Evolutionary conservation across 2,797 vertebrate genomes (phyloP), one percentile per base, ranked within the genome.

Genomic region (Rhabdomys pumilio): DNA sequence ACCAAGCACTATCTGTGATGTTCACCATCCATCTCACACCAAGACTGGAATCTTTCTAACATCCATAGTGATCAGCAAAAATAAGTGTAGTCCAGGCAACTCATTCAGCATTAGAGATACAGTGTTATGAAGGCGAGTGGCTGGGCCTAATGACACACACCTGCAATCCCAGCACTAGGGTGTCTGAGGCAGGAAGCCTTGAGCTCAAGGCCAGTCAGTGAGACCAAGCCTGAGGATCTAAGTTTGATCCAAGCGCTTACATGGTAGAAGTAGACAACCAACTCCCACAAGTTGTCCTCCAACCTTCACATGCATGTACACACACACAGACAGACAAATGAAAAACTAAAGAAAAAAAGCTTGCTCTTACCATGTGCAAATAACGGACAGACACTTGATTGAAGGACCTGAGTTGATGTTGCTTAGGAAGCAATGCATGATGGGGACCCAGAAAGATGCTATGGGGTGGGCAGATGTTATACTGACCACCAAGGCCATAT

Each of bases 1-100:
- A 44, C 7, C n/a, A 76, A 29, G 13, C 26, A 6, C 63, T 11
- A 0, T 53, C 59, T 59, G 34, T 0, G 3, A 69, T 0, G 6
- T 29, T 84, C 81, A 38, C 1, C 0, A 1, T 59, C 15, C 9
- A 79, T 41, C 47, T 65, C 67, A 20, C 72, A 14, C 3, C 12
- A 53, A 83, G 22, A 47, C 87, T 9, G 10, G 29, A 44, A 53
- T 91, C 82, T 89, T 96, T 77, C 59, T 63, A 57, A 90, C 22
- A 93, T 63, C 47, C 41, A 73, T 38, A 79, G 29, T 67, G 91
- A 31, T 4, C 47, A 65, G 41, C 4, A 89, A 79, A 72, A 90
- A 59, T 19, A 89, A 69, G 3, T 12, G 72, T 22, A 38, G 87
- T 50, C 31, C 53, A 55, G 85, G 88, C 61, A 95, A 84, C 4